A percentile compares a stretch with the other conserved stretches of the same genome.
These are phyloP conservation scores for Grammomys surdaster DNA, from an alignment of 2,113 vertebrate genomes.

Conservation along the genomic window DNA sequence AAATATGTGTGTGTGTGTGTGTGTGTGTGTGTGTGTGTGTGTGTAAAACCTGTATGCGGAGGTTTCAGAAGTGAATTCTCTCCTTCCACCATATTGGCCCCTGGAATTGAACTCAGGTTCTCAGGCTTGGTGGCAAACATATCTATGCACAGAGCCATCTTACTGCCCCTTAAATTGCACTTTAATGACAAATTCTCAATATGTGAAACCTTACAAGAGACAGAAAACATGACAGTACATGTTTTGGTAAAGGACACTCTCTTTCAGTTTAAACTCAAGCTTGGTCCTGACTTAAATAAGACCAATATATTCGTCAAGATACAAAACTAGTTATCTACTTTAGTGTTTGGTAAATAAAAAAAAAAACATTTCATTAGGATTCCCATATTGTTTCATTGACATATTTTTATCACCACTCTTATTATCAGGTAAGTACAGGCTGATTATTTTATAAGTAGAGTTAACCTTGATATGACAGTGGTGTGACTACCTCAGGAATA, in stretches of 20 bases:
- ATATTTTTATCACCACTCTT: neutral
- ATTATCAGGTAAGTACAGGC: neutral
- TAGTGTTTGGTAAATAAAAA: neutral
- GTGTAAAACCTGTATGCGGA: neutral
- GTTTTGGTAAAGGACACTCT: neutral
- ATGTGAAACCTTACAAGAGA: neutral
- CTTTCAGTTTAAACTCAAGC: constrained; percentile 24
- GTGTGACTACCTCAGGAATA: neutral
- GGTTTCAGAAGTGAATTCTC: neutral
- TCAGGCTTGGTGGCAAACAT: no score
- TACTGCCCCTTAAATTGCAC: neutral
- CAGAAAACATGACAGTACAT: neutral
- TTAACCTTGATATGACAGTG: neutral
- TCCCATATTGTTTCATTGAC: neutral
- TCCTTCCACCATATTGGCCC: neutral
- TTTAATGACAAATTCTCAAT: neutral
- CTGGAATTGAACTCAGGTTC: neutral
- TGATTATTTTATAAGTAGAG: constrained; percentile 11
- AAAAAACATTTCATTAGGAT: neutral
- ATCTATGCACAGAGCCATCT: neutral
- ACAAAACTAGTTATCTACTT: neutral
- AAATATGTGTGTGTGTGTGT: neutral
- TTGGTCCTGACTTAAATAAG: constrained; percentile 2
- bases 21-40: neutral
- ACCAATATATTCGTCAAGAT: neutral